These are phyloP conservation scores for Stenolophus ochropezus DNA, from an alignment of 2,888 invertebrate species.

Conservation along the genomic window DNA sequence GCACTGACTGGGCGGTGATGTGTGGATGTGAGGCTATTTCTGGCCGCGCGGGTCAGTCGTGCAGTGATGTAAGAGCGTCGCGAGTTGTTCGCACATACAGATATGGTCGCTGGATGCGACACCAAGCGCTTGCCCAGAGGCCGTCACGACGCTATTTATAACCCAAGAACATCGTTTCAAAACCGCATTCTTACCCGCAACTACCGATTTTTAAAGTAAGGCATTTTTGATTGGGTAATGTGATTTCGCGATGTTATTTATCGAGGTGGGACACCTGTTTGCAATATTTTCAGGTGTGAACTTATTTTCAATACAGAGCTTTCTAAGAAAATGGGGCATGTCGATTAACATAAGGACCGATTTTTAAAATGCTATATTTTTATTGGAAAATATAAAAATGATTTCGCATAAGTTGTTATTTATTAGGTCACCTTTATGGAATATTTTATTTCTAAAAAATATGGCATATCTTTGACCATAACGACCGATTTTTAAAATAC, in stretches of 20 bases:
- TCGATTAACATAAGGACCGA: too few species aligned
- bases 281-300: too few species aligned
- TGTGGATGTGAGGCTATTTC: conserved; percentile 30
- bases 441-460: too few species aligned
- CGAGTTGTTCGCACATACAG: conserved; percentile 51
- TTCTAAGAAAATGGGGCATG: not conserved
- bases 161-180: conserved; percentile 1
- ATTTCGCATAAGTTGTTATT: too few species aligned
- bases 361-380: conserved; percentile 3
- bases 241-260: too few species aligned
- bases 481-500: too few species aligned
- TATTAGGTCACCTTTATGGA: not conserved
- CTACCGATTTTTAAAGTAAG: not conserved
- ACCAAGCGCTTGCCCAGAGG: conserved; percentile 36
- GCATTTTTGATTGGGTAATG: conserved; percentile 8
- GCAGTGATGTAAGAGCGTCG: conserved; percentile 52
- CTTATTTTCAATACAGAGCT: too few species aligned
- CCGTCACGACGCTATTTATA: conserved; percentile 45
- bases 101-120: conserved; percentile 48
- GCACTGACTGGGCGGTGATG: conserved; percentile 9
- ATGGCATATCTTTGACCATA: too few species aligned
- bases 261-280: too few species aligned
- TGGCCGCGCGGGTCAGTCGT: conserved; percentile 1
- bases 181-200: conserved; percentile 34
- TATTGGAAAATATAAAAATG: conserved; percentile 5